Base-by-base conservation (phyloP, 2,888 invertebrate genomes). In the Aphrophora alni region DNA sequence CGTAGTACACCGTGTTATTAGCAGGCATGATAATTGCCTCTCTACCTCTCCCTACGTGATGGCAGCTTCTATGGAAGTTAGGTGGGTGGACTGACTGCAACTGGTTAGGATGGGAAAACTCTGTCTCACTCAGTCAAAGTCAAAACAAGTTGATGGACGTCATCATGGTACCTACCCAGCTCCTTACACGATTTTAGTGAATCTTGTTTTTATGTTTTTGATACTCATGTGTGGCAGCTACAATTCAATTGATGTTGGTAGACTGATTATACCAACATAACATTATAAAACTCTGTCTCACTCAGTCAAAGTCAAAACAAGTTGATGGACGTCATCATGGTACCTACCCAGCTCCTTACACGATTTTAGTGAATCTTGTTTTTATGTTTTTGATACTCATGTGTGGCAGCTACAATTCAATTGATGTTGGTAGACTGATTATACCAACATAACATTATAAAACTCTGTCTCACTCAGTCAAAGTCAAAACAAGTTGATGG, bases 11-110 rank as follows among this genome's bases (percentile, higher is more conserved):
- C 72, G 71, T 80, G 71, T 80, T 80, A 80, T 80, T 80, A 80
- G 70, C 76, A 71, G 77, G 51, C 76, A 59, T 72, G 80, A 77
- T 80, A 80, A 80, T 80, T 80, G 76, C 80, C 80, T 75, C 38
- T 33, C 38, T 10, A 14, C 80, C 79, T 68, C 68, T 24, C 24
- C 25, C 68, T 76, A 80, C 81, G 76, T 81, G 82, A 80, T 69
- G 14, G 33, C 78, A 78, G 82, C 82, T 82, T 82, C 82, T 82
- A 82, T 82, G 82, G 82, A 82, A 82, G 82, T 82, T 75, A 72
- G 78, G 82, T 82, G 82, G 79, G 77, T 82, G 82, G 82, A 76
- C 59, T 59, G 21, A 59, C 21, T 59, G 59, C 59, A 59, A 59
- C 59, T 59, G 59, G 59, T 59, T 59, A 59, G 59, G 59, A 59